phyloP scores from a whole-genome alignment of 1,140 invertebrate species.

The Pseudoatta argentina region DNA sequence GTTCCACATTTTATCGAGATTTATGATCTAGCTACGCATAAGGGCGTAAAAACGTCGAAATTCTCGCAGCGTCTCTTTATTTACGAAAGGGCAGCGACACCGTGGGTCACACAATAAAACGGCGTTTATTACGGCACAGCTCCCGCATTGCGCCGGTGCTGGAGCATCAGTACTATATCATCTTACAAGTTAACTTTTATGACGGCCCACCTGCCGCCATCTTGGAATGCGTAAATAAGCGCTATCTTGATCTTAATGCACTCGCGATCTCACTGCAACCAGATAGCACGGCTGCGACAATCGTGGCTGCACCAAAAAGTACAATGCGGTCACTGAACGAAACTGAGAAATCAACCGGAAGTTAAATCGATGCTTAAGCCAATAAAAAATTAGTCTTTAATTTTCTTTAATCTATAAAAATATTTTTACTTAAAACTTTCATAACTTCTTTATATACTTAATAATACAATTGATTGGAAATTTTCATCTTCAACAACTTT shows the following conservation, averaged over 20 bases:
- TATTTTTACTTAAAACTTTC: neutral
- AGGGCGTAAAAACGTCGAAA: conserved; percentile 46
- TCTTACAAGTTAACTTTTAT: conserved; percentile 71
- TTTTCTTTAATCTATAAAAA: neutral
- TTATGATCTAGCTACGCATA: conserved; percentile 39
- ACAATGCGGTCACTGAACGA: neutral
- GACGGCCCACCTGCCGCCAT: conserved; percentile 69
- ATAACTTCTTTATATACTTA: too few relatives aligned
- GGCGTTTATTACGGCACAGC: conserved; percentile 60
- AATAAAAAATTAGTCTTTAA: neutral
- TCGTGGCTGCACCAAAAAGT: conserved; percentile 30
- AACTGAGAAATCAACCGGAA: neutral
- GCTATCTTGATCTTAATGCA: conserved; percentile 71
- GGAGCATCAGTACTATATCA: conserved; percentile 68
- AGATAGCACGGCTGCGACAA: conserved; percentile 47
- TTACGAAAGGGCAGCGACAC: conserved; percentile 54
- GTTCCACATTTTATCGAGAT: conserved; percentile 38
- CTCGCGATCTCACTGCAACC: conserved; percentile 39
- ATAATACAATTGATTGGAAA: too few relatives aligned
- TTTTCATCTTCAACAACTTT: too few relatives aligned
- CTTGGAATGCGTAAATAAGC: conserved; percentile 72
- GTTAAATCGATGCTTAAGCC: neutral
- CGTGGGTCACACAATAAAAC: conserved; percentile 58
- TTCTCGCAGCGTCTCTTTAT: conserved; percentile 43
- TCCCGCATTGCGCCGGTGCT: conserved; percentile 57